Conservation (phyloP, 2,797 vertebrate genomes). For the Spondyliosoma cantharus region DNA sequence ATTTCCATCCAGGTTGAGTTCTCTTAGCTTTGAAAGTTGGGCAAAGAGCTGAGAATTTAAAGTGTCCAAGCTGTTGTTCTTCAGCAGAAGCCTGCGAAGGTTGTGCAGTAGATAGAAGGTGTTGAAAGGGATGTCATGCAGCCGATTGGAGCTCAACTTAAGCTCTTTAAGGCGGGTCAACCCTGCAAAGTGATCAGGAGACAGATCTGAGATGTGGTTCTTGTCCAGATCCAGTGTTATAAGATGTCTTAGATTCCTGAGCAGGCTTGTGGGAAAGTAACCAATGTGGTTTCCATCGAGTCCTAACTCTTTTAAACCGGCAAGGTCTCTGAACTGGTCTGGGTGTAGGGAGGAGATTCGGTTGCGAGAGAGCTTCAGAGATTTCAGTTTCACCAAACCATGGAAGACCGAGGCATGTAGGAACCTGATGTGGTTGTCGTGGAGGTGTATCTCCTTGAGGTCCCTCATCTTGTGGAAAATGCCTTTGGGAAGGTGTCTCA, state of each 20-base stretch:
- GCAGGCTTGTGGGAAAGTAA: constrained; percentile 53
- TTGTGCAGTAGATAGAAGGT: constrained; percentile 55
- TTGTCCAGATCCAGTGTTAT: constrained; percentile 65
- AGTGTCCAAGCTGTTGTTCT: constrained; percentile 68
- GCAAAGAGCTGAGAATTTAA: constrained; percentile 60
- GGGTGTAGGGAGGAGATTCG: constrained; percentile 51
- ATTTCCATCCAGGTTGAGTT: constrained; percentile 78
- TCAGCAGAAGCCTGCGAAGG: constrained; percentile 71
- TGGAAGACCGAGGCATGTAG: constrained; percentile 63
- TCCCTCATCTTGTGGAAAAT: constrained; percentile 56
- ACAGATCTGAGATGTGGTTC: constrained; percentile 61
- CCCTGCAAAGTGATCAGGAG: constrained; percentile 44
- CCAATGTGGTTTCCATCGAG: constrained; percentile 69
- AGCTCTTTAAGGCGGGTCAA: constrained; percentile 64
- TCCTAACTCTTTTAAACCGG: constrained; percentile 60
- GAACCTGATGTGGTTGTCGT: constrained; percentile 66
- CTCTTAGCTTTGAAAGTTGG: constrained; percentile 48
- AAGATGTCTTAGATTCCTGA: constrained; percentile 56
- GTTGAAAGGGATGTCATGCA: constrained; percentile 47
- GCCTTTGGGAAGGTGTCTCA: constrained; percentile 56
- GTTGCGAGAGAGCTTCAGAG: constrained; percentile 70
- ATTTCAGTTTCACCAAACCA: constrained; percentile 44
- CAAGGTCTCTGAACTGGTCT: constrained; percentile 60
- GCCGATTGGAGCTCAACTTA: constrained; percentile 70
- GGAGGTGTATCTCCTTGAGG: constrained; percentile 73